Evolutionary conservation across 1,140 invertebrate genomes (phyloP).

Genomic region (Triops longicaudatus): DNA sequence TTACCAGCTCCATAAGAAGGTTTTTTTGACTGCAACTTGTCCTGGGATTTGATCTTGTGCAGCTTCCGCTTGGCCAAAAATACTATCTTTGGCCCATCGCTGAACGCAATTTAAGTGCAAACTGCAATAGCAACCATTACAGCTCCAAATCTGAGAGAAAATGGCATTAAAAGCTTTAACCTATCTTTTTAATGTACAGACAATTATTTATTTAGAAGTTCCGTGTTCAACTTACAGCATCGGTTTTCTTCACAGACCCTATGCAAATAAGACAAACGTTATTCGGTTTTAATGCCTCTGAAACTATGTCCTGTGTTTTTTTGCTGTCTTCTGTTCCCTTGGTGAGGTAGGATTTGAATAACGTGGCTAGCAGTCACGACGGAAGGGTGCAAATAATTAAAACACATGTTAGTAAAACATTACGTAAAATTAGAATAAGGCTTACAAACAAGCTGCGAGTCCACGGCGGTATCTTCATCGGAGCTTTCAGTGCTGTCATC

Average conservation of each 20-base stretch:
- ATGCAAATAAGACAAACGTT: conserved; percentile 87
- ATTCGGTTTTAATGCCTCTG: conserved; percentile 64
- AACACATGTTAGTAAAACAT: conserved; percentile 38
- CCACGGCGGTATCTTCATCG: conserved; percentile 38
- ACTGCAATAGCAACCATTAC: conserved; percentile 63
- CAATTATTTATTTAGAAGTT: too few species aligned
- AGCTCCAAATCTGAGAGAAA: conserved; percentile 64
- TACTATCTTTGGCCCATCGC: conserved; percentile 83
- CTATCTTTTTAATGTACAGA: too few species aligned
- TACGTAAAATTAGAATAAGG: conserved; percentile 33
- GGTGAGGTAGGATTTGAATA: conserved; percentile 41
- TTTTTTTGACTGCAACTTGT: conserved; percentile 34
- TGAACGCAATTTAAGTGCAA: conserved; percentile 85
- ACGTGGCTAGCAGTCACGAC: conserved; percentile 33
- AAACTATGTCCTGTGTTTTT: conserved; percentile 57
- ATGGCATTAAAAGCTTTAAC: too few species aligned
- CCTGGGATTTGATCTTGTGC: conserved; percentile 37
- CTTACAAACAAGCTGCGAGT: conserved; percentile 35
- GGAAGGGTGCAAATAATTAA: conserved; percentile 38
- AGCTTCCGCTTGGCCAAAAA: conserved; percentile 57
- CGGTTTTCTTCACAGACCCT: conserved; percentile 68
- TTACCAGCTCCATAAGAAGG: conserved; percentile 46
- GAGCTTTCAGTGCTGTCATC: conserved; percentile 37
- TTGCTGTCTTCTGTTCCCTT: conserved; percentile 42
- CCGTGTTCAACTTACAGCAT: conserved; percentile 50